Percentiles rank a stretch among this genome's conserved stretches.
These are phyloP conservation scores for Vesta saturnalis DNA, from an alignment of 2,888 invertebrate genomes.

Conservation along the genomic window DNA sequence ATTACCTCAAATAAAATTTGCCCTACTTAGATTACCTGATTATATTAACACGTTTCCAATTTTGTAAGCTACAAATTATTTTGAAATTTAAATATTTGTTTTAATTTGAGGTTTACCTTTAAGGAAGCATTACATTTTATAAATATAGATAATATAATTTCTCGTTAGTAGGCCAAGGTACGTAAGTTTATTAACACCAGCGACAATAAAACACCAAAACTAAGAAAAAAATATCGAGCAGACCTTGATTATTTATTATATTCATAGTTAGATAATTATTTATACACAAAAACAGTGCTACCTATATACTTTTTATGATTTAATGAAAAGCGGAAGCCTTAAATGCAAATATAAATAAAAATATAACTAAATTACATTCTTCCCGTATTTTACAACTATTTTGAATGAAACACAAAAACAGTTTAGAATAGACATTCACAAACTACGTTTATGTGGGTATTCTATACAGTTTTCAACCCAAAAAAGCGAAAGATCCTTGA, in stretches of 20 bases:
- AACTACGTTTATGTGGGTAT: too few relatives aligned
- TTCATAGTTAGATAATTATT: too few relatives aligned
- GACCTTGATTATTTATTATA: slow-evolving; percentile 1
- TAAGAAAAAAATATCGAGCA: neutral
- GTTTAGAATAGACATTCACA: too few relatives aligned
- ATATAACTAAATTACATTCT: too few relatives aligned
- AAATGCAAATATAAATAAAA: too few relatives aligned
- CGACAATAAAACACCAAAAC: neutral
- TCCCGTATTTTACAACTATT: too few relatives aligned
- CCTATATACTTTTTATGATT: too few relatives aligned
- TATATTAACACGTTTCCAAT: neutral
- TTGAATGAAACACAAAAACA: too few relatives aligned
- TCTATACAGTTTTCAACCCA: too few relatives aligned
- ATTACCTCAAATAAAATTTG: neutral
- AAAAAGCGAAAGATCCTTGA: too few relatives aligned
- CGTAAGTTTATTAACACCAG: neutral
- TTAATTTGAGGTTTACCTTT: neutral
- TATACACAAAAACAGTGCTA: too few relatives aligned
- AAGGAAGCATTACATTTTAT: neutral
- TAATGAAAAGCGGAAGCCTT: too few relatives aligned
- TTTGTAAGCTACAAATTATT: neutral
- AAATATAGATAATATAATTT: neutral
- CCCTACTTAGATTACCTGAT: neutral
- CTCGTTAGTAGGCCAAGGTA: slow-evolving; percentile 1
- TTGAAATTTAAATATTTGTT: neutral